Evolutionary conservation across 1,140 invertebrate genomes (phyloP).

Genomic region (Heliconius hewitsoni): DNA sequence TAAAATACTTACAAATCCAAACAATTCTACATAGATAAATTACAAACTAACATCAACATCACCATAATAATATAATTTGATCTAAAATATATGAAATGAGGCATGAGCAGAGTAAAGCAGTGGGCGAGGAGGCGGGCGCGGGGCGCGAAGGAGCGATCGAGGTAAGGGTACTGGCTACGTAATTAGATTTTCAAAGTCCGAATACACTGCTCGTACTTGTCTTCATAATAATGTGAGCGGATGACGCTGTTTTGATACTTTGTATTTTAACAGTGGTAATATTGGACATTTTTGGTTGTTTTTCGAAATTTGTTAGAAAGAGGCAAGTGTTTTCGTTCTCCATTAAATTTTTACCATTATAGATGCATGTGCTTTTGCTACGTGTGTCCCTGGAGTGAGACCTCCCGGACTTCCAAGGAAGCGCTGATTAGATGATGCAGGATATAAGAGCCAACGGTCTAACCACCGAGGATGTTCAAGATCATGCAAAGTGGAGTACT

Average conservation of each 20-base stretch:
- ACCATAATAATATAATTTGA: conserved; percentile 18
- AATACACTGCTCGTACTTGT: conserved; percentile 82
- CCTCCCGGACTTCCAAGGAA: too few relatives aligned
- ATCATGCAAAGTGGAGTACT: too few relatives aligned
- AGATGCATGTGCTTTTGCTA: too few relatives aligned
- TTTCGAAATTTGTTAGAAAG: too few relatives aligned
- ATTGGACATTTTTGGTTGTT: too few relatives aligned
- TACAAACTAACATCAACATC: background rate
- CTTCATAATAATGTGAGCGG: conserved; percentile 77
- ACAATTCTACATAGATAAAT: background rate
- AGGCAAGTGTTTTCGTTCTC: too few relatives aligned
- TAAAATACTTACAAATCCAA: too few relatives aligned
- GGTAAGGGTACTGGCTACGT: conserved; percentile 79
- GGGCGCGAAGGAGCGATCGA: conserved; percentile 75
- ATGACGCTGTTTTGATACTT: conserved; percentile 55
- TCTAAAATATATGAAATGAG: conserved; percentile 8
- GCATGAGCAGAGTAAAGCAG: conserved; percentile 44
- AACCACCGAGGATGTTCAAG: too few relatives aligned
- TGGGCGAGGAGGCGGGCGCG: conserved; percentile 47
- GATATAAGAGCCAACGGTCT: too few relatives aligned
- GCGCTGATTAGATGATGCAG: too few relatives aligned
- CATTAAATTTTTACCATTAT: too few relatives aligned
- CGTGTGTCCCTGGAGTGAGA: too few relatives aligned
- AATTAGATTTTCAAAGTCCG: conserved; percentile 83
- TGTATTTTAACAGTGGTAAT: background rate